Base-by-base conservation (phyloP, 2,797 vertebrate species). In the Masticophis lateralis region DNA sequence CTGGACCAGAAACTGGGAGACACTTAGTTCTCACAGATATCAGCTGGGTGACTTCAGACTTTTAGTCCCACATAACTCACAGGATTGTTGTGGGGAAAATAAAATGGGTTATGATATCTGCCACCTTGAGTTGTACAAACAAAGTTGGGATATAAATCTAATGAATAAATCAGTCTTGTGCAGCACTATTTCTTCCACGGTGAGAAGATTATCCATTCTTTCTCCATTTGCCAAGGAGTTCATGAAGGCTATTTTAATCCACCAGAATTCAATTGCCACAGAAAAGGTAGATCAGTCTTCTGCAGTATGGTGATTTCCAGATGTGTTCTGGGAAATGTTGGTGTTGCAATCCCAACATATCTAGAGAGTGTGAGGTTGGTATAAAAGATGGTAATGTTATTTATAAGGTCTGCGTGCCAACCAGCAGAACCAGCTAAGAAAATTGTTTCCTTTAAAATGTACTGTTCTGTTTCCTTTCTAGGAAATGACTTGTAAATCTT, bases 381-480 rank as follows among this genome's bases (percentile, higher is more conserved):
- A 47, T 83, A 83, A 83, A 83, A 83, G 83, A 32, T 25, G 32
- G 86, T 61, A 43, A 79, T 32, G 51, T 91, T 89, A 89, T 22
- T 37, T 61, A 10, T 47, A 59, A 4, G 13, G 32, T 90, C 14
- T 89, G 43, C 37, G 61, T 56, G 60, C 9, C 74, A 59, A 37
- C 16, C 55, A 93, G 20, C 53, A 63, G 20, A 66, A 28, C 25
- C 37, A 79, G 11, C 37, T 74, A 59, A 87, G 69, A 79, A 89
- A 90, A 89, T 51, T 53, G 37, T 22, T 37, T n/a, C 53, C 83
- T 69, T 69, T 69, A 83, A 89, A 91, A 47, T 43, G 60, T 92
- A 43, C 28, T 55, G 32, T 74, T 61, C n/a, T 55, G 3, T 89
- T 94, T 94, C 90, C 47, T 87, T 37, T 66, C 90, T 87, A 92